These are phyloP conservation scores for Stegophylla sp. DNA, from an alignment of 2,888 invertebrate species.

Conservation along the genomic window DNA sequence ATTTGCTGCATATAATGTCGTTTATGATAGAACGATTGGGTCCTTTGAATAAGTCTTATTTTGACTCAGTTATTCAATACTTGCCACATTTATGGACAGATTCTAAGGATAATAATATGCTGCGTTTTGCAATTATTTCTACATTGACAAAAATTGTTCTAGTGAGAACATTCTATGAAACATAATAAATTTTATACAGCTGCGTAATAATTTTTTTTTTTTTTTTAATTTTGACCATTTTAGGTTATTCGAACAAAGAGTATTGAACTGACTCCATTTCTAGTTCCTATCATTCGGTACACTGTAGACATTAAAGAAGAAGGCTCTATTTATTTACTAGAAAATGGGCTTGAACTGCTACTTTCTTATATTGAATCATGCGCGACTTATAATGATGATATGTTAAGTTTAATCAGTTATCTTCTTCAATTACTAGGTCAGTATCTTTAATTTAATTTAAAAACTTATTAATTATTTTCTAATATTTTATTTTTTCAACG, in stretches of 20 bases:
- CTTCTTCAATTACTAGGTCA: constrained; percentile 77
- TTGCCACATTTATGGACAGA: constrained; percentile 88
- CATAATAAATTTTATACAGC: no score
- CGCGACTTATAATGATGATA: constrained; percentile 63
- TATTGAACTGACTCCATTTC: constrained; percentile 66
- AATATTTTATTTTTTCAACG: constrained; percentile 57
- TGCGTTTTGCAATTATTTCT: constrained; percentile 87
- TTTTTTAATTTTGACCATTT: no score
- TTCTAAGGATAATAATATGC: constrained; percentile 85
- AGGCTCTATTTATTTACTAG: constrained; percentile 83
- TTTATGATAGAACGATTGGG: constrained; percentile 88
- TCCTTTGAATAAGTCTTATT: constrained; percentile 75
- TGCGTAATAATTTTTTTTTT: no score
- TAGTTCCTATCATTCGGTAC: constrained; percentile 73
- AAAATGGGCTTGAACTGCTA: constrained; percentile 93
- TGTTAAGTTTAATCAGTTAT: constrained; percentile 78
- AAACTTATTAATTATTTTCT: constrained; percentile 47
- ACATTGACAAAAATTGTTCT: constrained; percentile 86
- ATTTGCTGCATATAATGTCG: constrained; percentile 87
- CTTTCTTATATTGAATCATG: constrained; percentile 65
- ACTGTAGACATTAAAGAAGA: constrained; percentile 81
- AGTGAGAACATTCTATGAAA: constrained; percentile 67
- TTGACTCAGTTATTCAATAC: constrained; percentile 77
- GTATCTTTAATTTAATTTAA: constrained; percentile 60
- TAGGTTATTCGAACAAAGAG: constrained; percentile 60